A percentile compares a stretch with the other conserved stretches of the same genome.
Evolutionary conservation across 2,113 vertebrate genomes (phyloP).

Genomic region (Aptenodytes patagonicus): DNA sequence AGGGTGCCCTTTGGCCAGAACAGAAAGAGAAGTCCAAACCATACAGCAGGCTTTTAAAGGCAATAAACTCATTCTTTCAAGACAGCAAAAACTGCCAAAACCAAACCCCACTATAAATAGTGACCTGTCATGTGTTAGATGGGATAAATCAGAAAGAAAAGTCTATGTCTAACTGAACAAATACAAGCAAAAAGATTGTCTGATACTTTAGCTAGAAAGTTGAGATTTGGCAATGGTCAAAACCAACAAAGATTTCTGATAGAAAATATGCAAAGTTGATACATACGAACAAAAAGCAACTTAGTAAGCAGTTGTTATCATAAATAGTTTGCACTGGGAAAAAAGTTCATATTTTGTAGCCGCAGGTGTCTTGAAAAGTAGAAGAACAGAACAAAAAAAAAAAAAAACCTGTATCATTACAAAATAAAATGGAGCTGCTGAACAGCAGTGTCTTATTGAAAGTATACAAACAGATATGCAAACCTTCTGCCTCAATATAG

Average conservation of each 20-base stretch:
- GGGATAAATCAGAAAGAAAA: background rate
- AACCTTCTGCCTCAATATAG: background rate
- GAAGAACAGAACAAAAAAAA: background rate
- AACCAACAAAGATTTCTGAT: background rate
- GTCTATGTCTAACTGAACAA: background rate
- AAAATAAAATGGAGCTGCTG: background rate
- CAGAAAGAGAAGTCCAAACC: background rate
- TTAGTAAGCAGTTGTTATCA: background rate
- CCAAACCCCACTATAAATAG: background rate
- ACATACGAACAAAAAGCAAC: background rate
- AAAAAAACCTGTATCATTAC: background rate
- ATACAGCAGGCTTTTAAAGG: background rate
- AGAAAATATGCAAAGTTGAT: background rate
- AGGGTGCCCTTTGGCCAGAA: background rate
- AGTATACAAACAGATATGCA: background rate
- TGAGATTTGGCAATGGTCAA: background rate
- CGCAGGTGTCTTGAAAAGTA: background rate
- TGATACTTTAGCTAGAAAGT: background rate
- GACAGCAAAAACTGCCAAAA: background rate
- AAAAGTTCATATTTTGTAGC: background rate
- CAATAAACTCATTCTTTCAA: background rate
- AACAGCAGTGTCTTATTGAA: background rate
- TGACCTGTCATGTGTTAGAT: background rate
- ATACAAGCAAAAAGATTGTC: background rate
- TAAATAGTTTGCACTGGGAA: background rate